Base-by-base conservation (phyloP, 37 sponge, comb jelly and placozoan genomes). In the Chondrosia reniformis region DNA sequence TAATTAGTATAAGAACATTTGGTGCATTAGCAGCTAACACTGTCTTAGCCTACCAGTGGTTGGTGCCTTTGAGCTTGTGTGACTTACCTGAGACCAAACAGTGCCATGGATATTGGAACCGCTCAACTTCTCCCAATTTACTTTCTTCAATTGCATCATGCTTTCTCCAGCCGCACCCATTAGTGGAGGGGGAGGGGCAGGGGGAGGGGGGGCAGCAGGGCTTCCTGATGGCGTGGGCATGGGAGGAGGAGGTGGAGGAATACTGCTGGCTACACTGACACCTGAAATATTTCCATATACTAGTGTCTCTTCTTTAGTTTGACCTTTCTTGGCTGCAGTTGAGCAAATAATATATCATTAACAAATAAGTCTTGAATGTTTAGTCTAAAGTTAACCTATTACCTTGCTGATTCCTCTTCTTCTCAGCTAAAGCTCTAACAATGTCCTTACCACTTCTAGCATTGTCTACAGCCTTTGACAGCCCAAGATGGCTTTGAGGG, bases 101-200 rank as follows among this genome's bases (percentile, higher is more conserved):
- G 84, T 83, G 30, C 72, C 84, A 4, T 83, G 55, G 22, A 83
- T 24, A 6, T 34, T 75, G 9, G 55, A 19, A 22, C 49, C 36
- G 24, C 33, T 24, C 3, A 83, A 67, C 43, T 83, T 83, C 49
- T 83, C 76, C 84, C 84, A 83, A 40, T 83, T 83, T 6, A 83
- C 76, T 27, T 58, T 63, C 45, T 76, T 83, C 28, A 83, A 10
- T 0, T 71, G 63, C 33, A 52, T 32, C 4, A 28, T 27, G 7
- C 21, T 13, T 28, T 31, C 63, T 12, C 33, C 36, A 2, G 21
- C 40, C n/a, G n/a, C 24, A 0, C 74, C 72, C 8, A 59, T 27
- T 12, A 45, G 32, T n/a, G 65, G 75, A n/a, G 93, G 84, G 9
- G 89, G 67, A 25, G 86, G 86, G 12, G 93, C 87, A 54, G 88